These are phyloP conservation scores for Coelogynopora nodosa DNA, from an alignment of 2,888 invertebrate genomes.

Conservation along the genomic window DNA sequence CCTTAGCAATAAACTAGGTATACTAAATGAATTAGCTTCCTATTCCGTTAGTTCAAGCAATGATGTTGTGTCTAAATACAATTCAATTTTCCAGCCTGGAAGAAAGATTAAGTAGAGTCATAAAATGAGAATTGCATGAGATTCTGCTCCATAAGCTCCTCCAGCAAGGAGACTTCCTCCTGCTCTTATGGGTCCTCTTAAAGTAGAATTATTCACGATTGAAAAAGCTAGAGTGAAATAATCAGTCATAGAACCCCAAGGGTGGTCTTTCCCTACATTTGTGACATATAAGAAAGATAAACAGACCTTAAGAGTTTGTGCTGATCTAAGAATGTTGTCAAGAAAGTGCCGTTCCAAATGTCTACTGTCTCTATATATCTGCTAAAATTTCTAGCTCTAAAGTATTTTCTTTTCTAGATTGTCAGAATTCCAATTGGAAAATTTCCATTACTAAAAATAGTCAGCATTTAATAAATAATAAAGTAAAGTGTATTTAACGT, in stretches of 20 bases:
- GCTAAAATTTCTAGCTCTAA: neutral
- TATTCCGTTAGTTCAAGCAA: neutral
- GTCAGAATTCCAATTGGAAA: constrained; percentile 26
- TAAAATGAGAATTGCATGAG: neutral
- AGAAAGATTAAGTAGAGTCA: neutral
- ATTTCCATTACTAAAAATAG: constrained; percentile 25
- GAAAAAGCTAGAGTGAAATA: constrained; percentile 22
- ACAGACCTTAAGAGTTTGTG: constrained; percentile 32
- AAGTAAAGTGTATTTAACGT: no score
- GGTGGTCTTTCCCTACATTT: constrained; percentile 34
- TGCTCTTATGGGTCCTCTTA: no score
- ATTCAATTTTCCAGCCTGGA: constrained; percentile 17
- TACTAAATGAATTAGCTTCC: neutral
- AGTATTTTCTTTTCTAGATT: constrained; percentile 29
- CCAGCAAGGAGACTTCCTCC: no score
- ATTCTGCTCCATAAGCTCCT: neutral
- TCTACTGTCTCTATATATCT: constrained; percentile 29
- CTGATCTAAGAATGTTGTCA: constrained; percentile 30
- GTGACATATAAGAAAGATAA: constrained; percentile 27
- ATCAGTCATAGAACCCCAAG: constrained; percentile 41
- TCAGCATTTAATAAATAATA: no score
- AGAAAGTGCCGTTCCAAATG: neutral
- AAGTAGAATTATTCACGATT: constrained; percentile 37
- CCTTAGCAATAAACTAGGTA: constrained; percentile 25
- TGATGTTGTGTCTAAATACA: neutral